Percentiles rank a stretch among this genome's conserved stretches.
These are phyloP conservation scores for Morinoia aosen DNA, from an alignment of 2,888 invertebrate species.

Conservation along the genomic window DNA sequence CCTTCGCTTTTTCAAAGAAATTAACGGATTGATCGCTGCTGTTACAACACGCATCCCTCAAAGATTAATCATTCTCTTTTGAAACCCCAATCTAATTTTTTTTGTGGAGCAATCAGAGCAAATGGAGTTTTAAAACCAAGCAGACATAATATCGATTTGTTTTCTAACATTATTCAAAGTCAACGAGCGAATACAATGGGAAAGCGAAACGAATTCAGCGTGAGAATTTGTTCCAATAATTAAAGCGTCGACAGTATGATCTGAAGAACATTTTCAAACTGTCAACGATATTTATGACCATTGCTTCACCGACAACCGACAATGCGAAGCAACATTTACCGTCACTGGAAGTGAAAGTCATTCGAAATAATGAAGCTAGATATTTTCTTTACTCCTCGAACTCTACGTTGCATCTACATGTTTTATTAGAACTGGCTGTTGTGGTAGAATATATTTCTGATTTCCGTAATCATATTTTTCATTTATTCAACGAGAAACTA, in stretches of 20 bases:
- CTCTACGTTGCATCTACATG: not conserved
- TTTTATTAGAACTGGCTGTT: not conserved
- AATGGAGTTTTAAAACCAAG: no score
- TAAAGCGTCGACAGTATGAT: not conserved
- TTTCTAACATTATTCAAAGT: not conserved
- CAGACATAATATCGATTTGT: not conserved
- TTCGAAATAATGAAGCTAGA: not conserved
- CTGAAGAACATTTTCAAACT: not conserved
- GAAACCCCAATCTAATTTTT: no score
- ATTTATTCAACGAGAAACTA: no score
- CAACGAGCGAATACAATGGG: not conserved
- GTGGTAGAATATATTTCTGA: not conserved
- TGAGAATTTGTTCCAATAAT: not conserved
- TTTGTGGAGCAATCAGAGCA: no score
- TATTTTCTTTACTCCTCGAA: not conserved
- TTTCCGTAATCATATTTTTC: no score
- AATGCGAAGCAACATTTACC: not conserved
- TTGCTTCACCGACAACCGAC: not conserved
- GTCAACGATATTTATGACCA: not conserved
- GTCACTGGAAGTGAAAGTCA: not conserved
- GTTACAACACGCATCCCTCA: no score
- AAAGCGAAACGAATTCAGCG: not conserved
- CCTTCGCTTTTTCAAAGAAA: no score
- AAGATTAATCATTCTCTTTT: no score
- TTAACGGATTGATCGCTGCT: no score